Evolutionary conservation across 2,113 vertebrate species (phyloP), one percentile per base, ranked within the genome.

Genomic region (Theristicus caerulescens): DNA sequence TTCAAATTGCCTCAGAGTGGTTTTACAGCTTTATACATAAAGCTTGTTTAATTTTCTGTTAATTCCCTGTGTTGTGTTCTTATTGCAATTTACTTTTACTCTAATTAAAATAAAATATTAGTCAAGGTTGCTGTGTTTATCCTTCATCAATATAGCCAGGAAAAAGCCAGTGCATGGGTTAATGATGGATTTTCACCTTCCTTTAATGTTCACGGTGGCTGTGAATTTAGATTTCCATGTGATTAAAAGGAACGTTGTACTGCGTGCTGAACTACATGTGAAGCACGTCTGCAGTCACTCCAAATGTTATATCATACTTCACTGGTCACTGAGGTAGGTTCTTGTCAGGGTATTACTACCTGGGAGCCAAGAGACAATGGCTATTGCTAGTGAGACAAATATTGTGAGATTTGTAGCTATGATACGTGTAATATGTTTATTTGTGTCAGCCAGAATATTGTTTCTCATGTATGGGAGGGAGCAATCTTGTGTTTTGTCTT

Each of bases 61-160:
- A 96, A 96, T 95, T 95, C 89, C 82, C 82, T 26, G 9, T 86
- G 79, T 96, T 91, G 46, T 86, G 52, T 79, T 47, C 77, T 86
- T 55, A 78, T 71, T 87, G 54, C 62, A 54, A 58, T 94, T 96
- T 93, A 82, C 58, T 95, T 95, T 79, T 87, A 61, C 61, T 84
- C 52, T 79, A 89, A 95, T 93, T 95, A 94, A 97, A 93, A 95
- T 76, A 89, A 95, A 96, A 96, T 86, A 90, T 94, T 96, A 86
- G 74, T 55, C 42, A 81, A 90, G 64, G 74, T 96, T 91, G 38
- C 59, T 74, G 26, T 91, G 79, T 81, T 96, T 95, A 88, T 95
- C 67, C 71, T 94, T 83, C 71, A 46, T 83, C 67, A 57, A 3
- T 58, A 72, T 14, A 83, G 46, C 25, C 89, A 94, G 54, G 34